Percentiles rank a stretch among this genome's conserved stretches.
These are phyloP conservation scores for Pao palembangensis DNA, from an alignment of 2,113 vertebrate species.

Conservation along the genomic window DNA sequence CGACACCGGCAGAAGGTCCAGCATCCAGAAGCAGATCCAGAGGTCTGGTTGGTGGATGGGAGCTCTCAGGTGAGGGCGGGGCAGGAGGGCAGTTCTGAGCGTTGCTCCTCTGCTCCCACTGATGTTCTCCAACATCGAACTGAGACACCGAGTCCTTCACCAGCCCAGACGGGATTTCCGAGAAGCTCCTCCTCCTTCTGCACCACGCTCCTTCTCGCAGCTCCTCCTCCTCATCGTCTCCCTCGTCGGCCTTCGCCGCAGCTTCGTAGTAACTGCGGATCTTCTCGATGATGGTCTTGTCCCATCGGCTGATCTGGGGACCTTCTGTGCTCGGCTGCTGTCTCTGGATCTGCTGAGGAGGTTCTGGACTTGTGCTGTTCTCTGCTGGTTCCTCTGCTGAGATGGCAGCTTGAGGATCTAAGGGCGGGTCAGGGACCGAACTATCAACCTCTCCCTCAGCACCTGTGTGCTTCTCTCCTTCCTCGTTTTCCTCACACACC, in stretches of 20 bases:
- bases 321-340: slow-evolving; percentile 27
- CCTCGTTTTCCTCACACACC: not conserved
- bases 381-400: not conserved
- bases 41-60: not conserved
- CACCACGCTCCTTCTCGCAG: not conserved
- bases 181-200: slow-evolving; percentile 66
- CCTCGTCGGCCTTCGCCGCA: slow-evolving; percentile 55
- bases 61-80: not conserved
- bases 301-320: slow-evolving; percentile 57
- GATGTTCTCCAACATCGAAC: slow-evolving; percentile 55
- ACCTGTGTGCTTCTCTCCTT: not conserved
- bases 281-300: slow-evolving; percentile 79
- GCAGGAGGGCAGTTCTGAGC: not conserved
- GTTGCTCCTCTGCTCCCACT: slow-evolving; percentile 36
- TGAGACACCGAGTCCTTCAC: slow-evolving; percentile 74
- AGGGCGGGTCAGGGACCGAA: not conserved
- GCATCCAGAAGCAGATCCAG: not conserved
- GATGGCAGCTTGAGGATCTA: not conserved
- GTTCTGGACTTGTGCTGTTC: not conserved
- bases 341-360: slow-evolving; percentile 1
- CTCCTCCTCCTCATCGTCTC: slow-evolving; percentile 6
- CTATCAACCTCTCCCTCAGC: not conserved
- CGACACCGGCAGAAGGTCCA: not conserved
- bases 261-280: slow-evolving; percentile 80
- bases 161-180: slow-evolving; percentile 72